Percentiles rank a stretch among this genome's conserved stretches.
These are phyloP conservation scores for Protobothrops flavoviridis DNA, from an alignment of 2,113 vertebrate species.

Conservation along the genomic window DNA sequence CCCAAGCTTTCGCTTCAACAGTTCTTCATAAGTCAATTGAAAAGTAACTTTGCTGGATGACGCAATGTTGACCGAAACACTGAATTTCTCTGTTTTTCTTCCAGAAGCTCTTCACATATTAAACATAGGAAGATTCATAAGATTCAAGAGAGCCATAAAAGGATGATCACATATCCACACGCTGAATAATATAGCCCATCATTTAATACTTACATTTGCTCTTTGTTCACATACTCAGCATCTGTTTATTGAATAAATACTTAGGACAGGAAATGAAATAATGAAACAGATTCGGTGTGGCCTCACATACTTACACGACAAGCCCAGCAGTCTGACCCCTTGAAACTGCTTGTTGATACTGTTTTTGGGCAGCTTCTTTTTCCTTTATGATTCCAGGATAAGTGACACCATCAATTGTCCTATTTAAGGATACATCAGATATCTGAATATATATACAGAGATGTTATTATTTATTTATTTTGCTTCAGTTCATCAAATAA, in stretches of 20 bases:
- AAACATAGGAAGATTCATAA: not conserved
- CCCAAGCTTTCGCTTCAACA: constrained; percentile 82
- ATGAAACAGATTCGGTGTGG: not conserved
- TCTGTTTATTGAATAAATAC: not conserved
- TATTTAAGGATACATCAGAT: constrained; percentile 54
- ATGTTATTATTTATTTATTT: not conserved
- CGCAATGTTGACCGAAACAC: constrained; percentile 82
- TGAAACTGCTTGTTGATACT: constrained; percentile 85
- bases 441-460: not conserved
- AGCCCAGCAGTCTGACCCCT: constrained; percentile 82
- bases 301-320: not conserved
- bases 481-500: not conserved
- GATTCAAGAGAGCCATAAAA: not conserved
- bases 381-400: constrained; percentile 88
- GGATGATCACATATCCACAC: not conserved
- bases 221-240: not conserved
- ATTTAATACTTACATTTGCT: not conserved
- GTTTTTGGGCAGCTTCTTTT: constrained; percentile 83
- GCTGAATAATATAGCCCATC: not conserved
- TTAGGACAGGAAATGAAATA: not conserved
- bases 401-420: constrained; percentile 79
- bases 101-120: constrained; percentile 80
- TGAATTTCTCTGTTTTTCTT: constrained; percentile 89
- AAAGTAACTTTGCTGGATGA: constrained; percentile 88
- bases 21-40: constrained; percentile 89